Conservation (phyloP, 2,888 invertebrate genomes). For the Monoplex corrugatus region DNA sequence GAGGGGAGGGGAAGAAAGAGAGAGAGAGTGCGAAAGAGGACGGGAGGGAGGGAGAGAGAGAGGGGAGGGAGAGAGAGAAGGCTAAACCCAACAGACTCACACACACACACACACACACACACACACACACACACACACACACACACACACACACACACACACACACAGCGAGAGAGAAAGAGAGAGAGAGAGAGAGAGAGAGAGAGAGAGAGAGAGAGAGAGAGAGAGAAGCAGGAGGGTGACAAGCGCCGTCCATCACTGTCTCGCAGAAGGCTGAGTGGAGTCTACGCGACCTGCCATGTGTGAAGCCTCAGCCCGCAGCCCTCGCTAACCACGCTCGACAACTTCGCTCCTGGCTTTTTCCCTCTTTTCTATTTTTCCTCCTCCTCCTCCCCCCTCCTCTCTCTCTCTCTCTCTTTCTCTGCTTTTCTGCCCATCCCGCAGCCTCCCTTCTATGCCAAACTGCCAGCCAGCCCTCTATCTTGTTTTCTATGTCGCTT, state of each 20-base stretch:
- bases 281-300: slow-evolving; percentile 1
- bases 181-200: neutral
- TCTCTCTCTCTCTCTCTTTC: neutral
- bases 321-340: slow-evolving; percentile 37
- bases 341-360: neutral
- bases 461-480: no score
- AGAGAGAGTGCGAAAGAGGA: neutral
- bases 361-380: neutral
- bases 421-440: no score
- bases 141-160: neutral
- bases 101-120: neutral
- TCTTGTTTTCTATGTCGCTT: no score
- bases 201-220: neutral
- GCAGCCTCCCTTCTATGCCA: no score
- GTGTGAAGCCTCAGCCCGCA: slow-evolving; percentile 23
- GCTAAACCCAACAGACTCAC: neutral
- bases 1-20: neutral
- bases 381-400: neutral
- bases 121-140: neutral
- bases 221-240: neutral
- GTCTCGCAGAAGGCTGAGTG: slow-evolving; percentile 24
- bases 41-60: neutral
- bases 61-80: neutral
- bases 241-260: slow-evolving; percentile 42
- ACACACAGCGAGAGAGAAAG: neutral